phyloP scores from a whole-genome alignment of 2,797 vertebrate genomes.

The Crenichthys baileyi region DNA sequence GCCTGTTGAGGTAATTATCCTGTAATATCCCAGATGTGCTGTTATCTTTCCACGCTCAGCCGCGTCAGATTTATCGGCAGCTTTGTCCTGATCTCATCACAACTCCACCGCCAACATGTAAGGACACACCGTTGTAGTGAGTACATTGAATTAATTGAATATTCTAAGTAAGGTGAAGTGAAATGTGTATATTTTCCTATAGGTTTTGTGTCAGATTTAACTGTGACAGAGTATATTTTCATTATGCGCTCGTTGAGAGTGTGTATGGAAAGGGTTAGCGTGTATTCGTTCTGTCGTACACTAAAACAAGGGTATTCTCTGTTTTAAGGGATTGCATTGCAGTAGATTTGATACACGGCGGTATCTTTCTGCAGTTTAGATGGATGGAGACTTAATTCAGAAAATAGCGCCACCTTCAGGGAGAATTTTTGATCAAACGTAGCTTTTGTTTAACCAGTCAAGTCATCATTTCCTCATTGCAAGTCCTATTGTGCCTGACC shows the following conservation, averaged over 20 bases:
- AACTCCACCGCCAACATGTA: slow-evolving; percentile 6
- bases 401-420: slow-evolving; percentile 19
- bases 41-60: slow-evolving; percentile 2
- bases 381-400: slow-evolving; percentile 10
- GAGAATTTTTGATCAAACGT: slow-evolving; percentile 15
- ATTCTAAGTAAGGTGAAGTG: slow-evolving; percentile 39
- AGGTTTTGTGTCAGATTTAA: slow-evolving; percentile 38
- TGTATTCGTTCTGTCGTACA: slow-evolving; percentile 8
- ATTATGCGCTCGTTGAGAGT: slow-evolving; percentile 42
- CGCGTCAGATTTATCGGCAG: neutral
- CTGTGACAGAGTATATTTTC: slow-evolving; percentile 56
- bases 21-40: neutral
- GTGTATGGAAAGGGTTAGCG: slow-evolving; percentile 32
- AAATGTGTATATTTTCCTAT: slow-evolving; percentile 51
- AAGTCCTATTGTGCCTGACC: slow-evolving; percentile 48
- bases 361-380: slow-evolving; percentile 20
- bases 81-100: slow-evolving; percentile 1
- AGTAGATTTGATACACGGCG: slow-evolving; percentile 23
- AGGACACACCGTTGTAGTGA: slow-evolving; percentile 7
- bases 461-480: neutral
- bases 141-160: slow-evolving; percentile 23
- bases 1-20: slow-evolving; percentile 4
- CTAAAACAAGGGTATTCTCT: neutral
- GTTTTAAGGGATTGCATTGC: slow-evolving; percentile 9
- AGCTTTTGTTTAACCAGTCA: slow-evolving; percentile 2